Evolutionary conservation across 2,113 vertebrate genomes (phyloP).

Genomic region (Aleadryas rufinucha): DNA sequence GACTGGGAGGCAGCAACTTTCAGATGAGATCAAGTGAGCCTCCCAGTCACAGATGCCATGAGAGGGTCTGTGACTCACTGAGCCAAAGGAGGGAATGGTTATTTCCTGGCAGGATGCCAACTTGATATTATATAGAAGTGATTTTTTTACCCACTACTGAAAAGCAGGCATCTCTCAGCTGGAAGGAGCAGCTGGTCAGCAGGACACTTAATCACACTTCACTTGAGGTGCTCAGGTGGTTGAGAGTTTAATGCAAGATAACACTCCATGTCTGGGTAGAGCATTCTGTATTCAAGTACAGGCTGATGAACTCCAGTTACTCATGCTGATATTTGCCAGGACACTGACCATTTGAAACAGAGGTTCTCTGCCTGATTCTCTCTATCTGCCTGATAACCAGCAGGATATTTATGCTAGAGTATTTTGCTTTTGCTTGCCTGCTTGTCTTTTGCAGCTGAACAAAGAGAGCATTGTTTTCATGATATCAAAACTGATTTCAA

Average conservation of each 20-base stretch:
- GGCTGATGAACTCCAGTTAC: slow-evolving; percentile 1
- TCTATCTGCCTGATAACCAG: slow-evolving; percentile 34
- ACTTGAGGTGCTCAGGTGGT: slow-evolving; percentile 9
- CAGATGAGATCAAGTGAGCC: not conserved
- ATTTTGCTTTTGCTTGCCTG: slow-evolving; percentile 23
- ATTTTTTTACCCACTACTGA: not conserved
- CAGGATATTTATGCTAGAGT: slow-evolving; percentile 45
- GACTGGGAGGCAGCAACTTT: not conserved
- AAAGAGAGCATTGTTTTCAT: slow-evolving; percentile 28
- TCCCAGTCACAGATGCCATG: not conserved
- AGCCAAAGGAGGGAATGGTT: not conserved
- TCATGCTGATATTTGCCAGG: slow-evolving; percentile 24
- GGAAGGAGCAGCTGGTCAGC: not conserved
- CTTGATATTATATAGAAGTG: not conserved
- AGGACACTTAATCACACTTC: not conserved
- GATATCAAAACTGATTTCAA: slow-evolving; percentile 10
- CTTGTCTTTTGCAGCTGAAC: slow-evolving; percentile 27
- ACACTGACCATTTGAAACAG: slow-evolving; percentile 4
- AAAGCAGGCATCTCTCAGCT: not conserved
- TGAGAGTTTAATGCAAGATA: not conserved
- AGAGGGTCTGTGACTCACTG: not conserved
- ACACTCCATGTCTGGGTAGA: not conserved
- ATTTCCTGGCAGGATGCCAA: not conserved
- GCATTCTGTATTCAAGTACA: not conserved
- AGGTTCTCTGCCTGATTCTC: slow-evolving; percentile 2